Base-by-base conservation (phyloP, 1,140 invertebrate species). In the Choristoneura fumiferana region DNA sequence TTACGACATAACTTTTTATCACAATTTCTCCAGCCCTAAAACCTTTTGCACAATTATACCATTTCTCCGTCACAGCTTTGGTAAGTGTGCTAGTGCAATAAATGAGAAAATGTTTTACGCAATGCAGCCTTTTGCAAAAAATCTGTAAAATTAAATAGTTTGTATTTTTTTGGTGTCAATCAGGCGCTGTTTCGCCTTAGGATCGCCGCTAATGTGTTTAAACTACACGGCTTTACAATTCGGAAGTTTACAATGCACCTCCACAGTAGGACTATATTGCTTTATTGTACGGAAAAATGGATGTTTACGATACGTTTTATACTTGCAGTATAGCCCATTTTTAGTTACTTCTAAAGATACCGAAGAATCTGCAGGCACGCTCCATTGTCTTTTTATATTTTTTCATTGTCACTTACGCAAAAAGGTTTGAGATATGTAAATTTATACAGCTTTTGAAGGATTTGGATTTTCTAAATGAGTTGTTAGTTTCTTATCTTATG, bases 221-320 rank as follows among this genome's bases (percentile, higher is more conserved):
- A 70, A 71, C 45, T 65, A 77, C 68, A 69, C 54, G 40, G 49
- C 68, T 74, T 69, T 72, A 80, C 70, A 78, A 83, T 78, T 81
- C 77, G 76, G 76, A 75, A 81, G 73, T 83, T 76, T 76, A 84
- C 81, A 79, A 82, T 75, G 45, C 58, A 62, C 58, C 63, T 62
- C 60, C 74, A 80, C 83, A 81, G 83, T 83, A 86, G 83, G 81
- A 78, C 73, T 60, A 64, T 76, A 83, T 81, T 63, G 71, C 55
- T 80, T 81, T 80, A 81, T 83, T 84, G 71, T 69, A 64, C 43
- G 56, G 58, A 73, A 81, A 71, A 83, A 81, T 78, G 55, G 59
- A 63, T 57, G 64, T 85, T 85, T 85, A 85, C 67, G 67, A 76
- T 57, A 13, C 39, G 4, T 49, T 49, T 83, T 85, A 73, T 81